A percentile compares a stretch with the other conserved stretches of the same genome.
These are phyloP conservation scores for Manis crassicaudata DNA, from an alignment of 2,797 vertebrate species.

Conservation along the genomic window DNA sequence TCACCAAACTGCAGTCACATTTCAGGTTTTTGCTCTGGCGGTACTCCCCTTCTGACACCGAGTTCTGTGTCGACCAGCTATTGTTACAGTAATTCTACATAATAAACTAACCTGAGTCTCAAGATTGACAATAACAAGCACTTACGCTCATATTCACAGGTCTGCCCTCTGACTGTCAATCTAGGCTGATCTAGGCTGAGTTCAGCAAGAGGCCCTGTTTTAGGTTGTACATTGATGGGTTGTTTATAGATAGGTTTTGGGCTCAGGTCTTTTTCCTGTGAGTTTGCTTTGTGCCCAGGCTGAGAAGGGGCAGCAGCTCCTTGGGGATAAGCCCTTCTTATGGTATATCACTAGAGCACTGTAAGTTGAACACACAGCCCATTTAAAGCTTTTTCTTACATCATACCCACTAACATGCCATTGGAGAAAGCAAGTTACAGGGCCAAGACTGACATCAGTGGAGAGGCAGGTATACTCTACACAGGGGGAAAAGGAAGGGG, in stretches of 20 bases:
- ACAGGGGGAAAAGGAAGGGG: background rate
- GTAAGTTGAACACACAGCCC: background rate
- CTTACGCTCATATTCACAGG: background rate
- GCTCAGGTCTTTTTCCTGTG: background rate
- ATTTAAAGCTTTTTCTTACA: background rate
- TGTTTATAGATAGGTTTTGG: background rate
- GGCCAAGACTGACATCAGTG: background rate
- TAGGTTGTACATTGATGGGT: background rate
- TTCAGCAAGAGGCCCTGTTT: background rate
- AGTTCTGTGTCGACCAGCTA: background rate
- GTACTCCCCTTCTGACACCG: background rate
- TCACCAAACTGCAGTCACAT: background rate
- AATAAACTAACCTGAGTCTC: background rate
- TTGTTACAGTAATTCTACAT: background rate
- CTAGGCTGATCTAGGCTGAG: background rate
- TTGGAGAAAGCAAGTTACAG: background rate
- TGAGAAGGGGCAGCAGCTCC: background rate
- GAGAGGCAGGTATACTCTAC: background rate
- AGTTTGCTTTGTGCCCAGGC: background rate
- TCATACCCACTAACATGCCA: background rate
- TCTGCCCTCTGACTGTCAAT: background rate
- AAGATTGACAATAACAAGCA: background rate
- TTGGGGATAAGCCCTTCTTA: background rate
- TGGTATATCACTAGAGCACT: background rate
- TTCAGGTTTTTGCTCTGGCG: slow-evolving; percentile 25